A percentile compares a stretch with the other conserved stretches of the same genome.
Conservation (phyloP, 2,797 vertebrate species). For the Melopsittacus undulatus region DNA sequence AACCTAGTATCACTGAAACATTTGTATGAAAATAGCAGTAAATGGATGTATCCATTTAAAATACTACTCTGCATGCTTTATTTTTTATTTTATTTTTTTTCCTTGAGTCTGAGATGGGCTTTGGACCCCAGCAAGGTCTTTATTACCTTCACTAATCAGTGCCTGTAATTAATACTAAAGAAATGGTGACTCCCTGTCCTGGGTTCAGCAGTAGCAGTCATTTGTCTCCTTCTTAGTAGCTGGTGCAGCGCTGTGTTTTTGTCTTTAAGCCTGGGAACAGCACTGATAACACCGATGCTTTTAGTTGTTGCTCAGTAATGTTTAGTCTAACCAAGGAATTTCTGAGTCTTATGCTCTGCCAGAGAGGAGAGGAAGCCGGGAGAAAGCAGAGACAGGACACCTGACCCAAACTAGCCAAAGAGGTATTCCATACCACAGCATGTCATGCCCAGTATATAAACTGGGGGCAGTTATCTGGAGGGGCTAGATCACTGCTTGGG, state of each 20-base stretch:
- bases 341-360: no score
- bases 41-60: conserved; percentile 1
- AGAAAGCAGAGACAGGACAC: no score
- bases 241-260: background rate
- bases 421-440: no score
- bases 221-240: background rate
- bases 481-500: no score
- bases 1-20: background rate
- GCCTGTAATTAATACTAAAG: background rate
- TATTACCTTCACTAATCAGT: background rate
- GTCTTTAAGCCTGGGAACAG: background rate
- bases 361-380: no score
- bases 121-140: background rate
- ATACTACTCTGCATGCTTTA: background rate
- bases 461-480: no score
- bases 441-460: no score
- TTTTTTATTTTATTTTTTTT: background rate
- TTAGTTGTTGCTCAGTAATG: no score
- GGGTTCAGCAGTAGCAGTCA: background rate
- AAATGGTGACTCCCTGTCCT: background rate
- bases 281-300: no score
- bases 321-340: no score
- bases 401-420: no score
- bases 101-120: background rate
- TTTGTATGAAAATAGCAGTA: background rate